A percentile compares a stretch with the other conserved stretches of the same genome.
Evolutionary conservation across 2,797 vertebrate genomes (phyloP).

Genomic region (Anguilla pacifica): DNA sequence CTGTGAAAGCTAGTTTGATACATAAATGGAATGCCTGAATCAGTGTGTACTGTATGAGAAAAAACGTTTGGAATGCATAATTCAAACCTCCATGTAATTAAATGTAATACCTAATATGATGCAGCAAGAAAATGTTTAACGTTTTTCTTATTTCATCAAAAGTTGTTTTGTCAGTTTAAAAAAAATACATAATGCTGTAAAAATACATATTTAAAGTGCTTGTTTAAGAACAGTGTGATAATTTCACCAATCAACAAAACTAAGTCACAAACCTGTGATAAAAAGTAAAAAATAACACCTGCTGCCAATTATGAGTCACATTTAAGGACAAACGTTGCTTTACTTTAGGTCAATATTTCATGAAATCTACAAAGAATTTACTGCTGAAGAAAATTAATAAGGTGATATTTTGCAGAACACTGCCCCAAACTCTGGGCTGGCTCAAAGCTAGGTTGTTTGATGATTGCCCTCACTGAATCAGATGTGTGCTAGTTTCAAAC

Average conservation of each 20-base stretch:
- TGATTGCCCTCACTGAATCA: background rate
- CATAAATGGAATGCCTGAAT: background rate
- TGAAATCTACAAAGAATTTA: background rate
- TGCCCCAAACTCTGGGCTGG: background rate
- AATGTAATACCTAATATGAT: background rate
- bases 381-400: background rate
- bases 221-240: background rate
- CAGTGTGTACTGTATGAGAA: background rate
- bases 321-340: background rate
- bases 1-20: background rate
- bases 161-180: background rate
- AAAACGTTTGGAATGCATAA: background rate
- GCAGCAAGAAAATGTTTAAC: background rate
- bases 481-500: background rate
- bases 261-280: background rate
- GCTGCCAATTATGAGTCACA: background rate
- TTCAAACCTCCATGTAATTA: no score
- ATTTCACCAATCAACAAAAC: background rate
- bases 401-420: background rate
- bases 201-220: background rate
- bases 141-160: background rate
- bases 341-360: background rate
- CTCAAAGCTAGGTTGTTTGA: background rate
- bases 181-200: no score
- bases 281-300: background rate